Evolutionary conservation across 2,113 vertebrate species (phyloP), one percentile per base, ranked within the genome.

Genomic region (Lophius piscatorius): DNA sequence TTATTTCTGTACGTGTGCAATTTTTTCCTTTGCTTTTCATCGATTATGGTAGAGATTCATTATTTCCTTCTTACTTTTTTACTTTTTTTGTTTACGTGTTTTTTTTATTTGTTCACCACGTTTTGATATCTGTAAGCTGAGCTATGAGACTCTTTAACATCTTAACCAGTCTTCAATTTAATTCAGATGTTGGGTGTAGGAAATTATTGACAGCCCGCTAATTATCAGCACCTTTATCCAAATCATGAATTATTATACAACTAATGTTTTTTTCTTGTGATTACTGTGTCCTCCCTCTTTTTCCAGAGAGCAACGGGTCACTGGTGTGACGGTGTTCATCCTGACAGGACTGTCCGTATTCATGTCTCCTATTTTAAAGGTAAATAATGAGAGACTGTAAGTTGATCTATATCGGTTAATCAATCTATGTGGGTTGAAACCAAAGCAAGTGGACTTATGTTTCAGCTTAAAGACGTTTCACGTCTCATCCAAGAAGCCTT

Each of bases 361-460:
- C n/a, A 98, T 99, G 96, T 90, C 97, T 87, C 97, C 97, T n/a
- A 96, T 99, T 83, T 89, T 99, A 28, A 98, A 99, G 96, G 97
- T 99, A 92, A 47, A 31, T 31, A 3, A 10, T 31, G 29, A 31
- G 9, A 31, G 29, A 31, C 9, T 31, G 29, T n/a, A n/a, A n/a
- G n/a, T n/a, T n/a, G n/a, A n/a, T n/a, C n/a, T n/a, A n/a, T n/a
- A n/a, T n/a, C n/a, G n/a, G n/a, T n/a, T n/a, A n/a, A n/a, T n/a
- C n/a, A n/a, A n/a, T n/a, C n/a, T n/a, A n/a, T n/a, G n/a, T n/a
- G n/a, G n/a, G n/a, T n/a, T n/a, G n/a, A n/a, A n/a, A n/a, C n/a
- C n/a, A n/a, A n/a, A n/a, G n/a, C n/a, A n/a, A n/a, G n/a, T n/a
- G n/a, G n/a, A n/a, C n/a, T n/a, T n/a, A n/a, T n/a, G n/a, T n/a